A percentile compares a stretch with the other conserved stretches of the same genome.
phyloP scores from a whole-genome alignment of 2,888 invertebrate genomes.

The Pseudolycoriella hygida region DNA sequence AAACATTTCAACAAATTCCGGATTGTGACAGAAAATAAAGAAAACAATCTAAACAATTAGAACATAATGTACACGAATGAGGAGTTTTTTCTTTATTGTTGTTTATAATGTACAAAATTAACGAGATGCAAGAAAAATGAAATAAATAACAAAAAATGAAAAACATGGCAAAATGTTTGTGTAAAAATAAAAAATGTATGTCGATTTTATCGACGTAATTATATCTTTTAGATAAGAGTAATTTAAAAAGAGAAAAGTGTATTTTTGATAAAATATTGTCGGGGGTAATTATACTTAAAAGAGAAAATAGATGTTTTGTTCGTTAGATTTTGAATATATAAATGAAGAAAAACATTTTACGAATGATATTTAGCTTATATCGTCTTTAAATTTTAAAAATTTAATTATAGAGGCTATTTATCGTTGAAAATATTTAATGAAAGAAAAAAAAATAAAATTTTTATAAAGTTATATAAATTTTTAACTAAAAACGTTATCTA shows the following conservation, averaged over 20 bases:
- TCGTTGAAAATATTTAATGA: conserved; percentile 11
- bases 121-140: neutral
- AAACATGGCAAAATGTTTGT: conserved; percentile 3
- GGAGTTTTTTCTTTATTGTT: neutral
- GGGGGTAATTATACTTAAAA: conserved; percentile 22
- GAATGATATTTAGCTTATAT: conserved; percentile 12
- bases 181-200: conserved; percentile 3
- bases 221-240: conserved; percentile 6
- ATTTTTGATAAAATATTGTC: conserved; percentile 50
- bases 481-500: conserved; percentile 12
- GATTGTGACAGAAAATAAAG: no score
- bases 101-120: neutral
- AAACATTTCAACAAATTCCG: no score
- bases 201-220: conserved; percentile 4
- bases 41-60: no score
- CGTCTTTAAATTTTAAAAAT: conserved; percentile 10
- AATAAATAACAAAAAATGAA: neutral
- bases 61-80: no score
- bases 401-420: conserved; percentile 12
- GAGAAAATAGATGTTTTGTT: conserved; percentile 26
- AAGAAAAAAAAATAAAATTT: conserved; percentile 7
- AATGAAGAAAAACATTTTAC: conserved; percentile 3
- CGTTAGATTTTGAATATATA: conserved; percentile 30
- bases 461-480: conserved; percentile 8
- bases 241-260: conserved; percentile 31